Base-by-base conservation (phyloP, 2,888 invertebrate species). In the Blomia tropicalis region DNA sequence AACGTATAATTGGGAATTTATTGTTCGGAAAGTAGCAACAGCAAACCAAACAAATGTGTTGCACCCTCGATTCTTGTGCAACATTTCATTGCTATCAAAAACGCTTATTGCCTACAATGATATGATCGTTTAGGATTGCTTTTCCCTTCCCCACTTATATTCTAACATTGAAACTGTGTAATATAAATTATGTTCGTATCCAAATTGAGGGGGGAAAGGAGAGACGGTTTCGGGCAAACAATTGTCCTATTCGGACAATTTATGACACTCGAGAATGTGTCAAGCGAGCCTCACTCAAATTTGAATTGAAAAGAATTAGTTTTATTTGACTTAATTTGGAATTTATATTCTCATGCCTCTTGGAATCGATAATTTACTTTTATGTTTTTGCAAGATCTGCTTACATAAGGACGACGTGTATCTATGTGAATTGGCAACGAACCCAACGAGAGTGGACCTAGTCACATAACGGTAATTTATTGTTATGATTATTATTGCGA, bases 241-340 rank as follows among this genome's bases (percentile, higher is more conserved):
- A 14, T 7, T 47, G 51, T 47, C 51, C n/a, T 47, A 47, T 47
- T 47, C 22, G 7, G 51, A 47, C 51, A 47, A 47, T 47, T 47
- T 47, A 47, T 47, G 51, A 47, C 51, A 47, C 51, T 47, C n/a
- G 7, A 14, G 7, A 47, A 47, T n/a, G 51, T 47, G 51, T 47
- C 51, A 47, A 19, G 51, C 11, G 51, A 17, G n/a, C 51, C 7
- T 47, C n/a, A n/a, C n/a, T 7, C 51, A 7, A 14, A 47, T 47
- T 47, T 47, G 51, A 47, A 47, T 47, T n/a, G 51, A 19, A n/a
- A 19, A 47, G 51, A 47, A 47, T 47, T 47, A 47, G 51, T 47
- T 47, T 47, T 47, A 47, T 47, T 47, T 47, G 51, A 56, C 56
- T 56, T 56, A 56, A 56, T 56, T 56, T 56, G 56, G 56, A 56